Evolutionary conservation across 2,888 invertebrate genomes (phyloP).

Genomic region (Drosophila leonis): DNA sequence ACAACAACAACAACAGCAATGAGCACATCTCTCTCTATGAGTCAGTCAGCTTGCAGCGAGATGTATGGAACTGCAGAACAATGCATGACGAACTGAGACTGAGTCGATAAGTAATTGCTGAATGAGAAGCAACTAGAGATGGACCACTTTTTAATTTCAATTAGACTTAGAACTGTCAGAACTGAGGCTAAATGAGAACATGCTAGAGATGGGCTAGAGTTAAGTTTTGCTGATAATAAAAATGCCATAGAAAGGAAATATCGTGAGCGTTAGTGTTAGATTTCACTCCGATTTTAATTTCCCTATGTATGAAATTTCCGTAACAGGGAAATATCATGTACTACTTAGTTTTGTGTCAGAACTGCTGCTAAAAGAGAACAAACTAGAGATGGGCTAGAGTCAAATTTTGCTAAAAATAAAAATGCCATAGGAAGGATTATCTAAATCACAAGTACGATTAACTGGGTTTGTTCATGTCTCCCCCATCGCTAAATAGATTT

Average conservation of each 20-base stretch:
- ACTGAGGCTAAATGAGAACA: background rate
- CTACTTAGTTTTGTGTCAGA: too few relatives aligned
- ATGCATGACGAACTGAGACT: slow-evolving; percentile 14
- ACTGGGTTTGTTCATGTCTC: too few relatives aligned
- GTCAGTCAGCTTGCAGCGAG: slow-evolving; percentile 33
- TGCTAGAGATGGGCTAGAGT: background rate
- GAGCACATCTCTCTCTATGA: slow-evolving; percentile 22
- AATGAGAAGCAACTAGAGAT: background rate
- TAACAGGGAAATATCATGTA: background rate
- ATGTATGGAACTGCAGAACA: slow-evolving; percentile 11
- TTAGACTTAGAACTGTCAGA: too few relatives aligned
- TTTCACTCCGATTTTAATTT: too few relatives aligned
- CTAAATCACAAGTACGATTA: background rate
- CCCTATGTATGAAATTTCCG: background rate
- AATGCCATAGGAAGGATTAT: too few relatives aligned
- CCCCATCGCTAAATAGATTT: slow-evolving; percentile 7
- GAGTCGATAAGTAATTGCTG: slow-evolving; percentile 35
- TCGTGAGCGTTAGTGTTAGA: too few relatives aligned
- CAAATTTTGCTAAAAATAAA: too few relatives aligned
- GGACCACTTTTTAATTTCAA: background rate
- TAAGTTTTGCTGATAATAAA: background rate
- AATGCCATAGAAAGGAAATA: background rate
- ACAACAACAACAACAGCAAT: slow-evolving; percentile 32
- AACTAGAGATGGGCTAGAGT: background rate
- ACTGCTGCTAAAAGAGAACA: too few relatives aligned